Base-by-base conservation (phyloP, 2,797 vertebrate species). In the Spondyliosoma cantharus region DNA sequence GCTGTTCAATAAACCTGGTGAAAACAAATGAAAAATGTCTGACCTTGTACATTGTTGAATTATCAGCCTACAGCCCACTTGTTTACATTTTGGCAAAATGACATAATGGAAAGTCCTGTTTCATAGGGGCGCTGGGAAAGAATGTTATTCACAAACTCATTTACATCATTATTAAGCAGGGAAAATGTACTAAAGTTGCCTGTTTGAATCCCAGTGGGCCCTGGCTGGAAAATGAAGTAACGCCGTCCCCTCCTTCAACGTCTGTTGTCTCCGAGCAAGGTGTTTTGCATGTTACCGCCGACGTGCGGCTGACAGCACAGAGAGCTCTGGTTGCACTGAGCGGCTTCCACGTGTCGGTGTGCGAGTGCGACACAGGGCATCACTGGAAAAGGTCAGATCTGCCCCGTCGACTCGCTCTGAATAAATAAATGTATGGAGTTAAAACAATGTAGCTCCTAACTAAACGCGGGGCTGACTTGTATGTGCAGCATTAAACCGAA, bases 401-500 rank as follows among this genome's bases (percentile, higher is more conserved):
- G 58, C 12, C 32, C 46, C 0, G 32, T 13, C 62, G 71, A 71
- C 74, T 70, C 17, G 22, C 52, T 16, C 6, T 68, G 45, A 60
- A 75, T 49, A 80, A 80, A 78, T 49, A 81, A 63, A 64, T 54
- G 42, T 67, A 37, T 37, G 7, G 25, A 76, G 80, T 57, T n/a
- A 66, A 74, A 78, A 74, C 37, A 65, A 32, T 11, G 16, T 25
- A 16, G 14, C 64, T 65, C 65, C n/a, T 37, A 45, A 45, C 14
- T 71, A 61, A 78, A 70, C 1, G 20, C 29, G 43, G 14, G 4
- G 45, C 29, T 58, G 61, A 66, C 42, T 77, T 32, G 71, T 50
- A 62, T 19, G n/a, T n/a, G 37, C 62, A 71, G 45, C 74, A 77
- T 87, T 80, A 50, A 72, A 78, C 13, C 71, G 43, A 73, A 81